These are phyloP conservation scores for Athalia cordata DNA, from an alignment of 2,888 invertebrate genomes.

Conservation along the genomic window DNA sequence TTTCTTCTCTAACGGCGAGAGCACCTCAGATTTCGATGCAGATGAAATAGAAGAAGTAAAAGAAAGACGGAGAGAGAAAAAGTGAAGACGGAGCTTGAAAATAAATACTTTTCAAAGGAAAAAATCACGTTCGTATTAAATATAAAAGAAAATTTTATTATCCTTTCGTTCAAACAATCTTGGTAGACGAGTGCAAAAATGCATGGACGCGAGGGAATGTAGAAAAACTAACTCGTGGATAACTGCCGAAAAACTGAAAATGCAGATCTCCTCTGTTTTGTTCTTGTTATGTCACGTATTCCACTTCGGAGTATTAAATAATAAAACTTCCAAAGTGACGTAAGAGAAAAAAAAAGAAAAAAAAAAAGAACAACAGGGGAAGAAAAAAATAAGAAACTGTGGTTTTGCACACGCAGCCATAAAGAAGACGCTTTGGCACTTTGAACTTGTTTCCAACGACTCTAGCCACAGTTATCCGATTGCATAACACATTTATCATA, in stretches of 20 bases:
- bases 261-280: too few relatives aligned
- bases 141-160: too few relatives aligned
- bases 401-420: neutral
- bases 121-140: too few relatives aligned
- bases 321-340: slow-evolving; percentile 17
- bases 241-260: neutral
- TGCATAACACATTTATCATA: slow-evolving; percentile 37
- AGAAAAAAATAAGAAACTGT: neutral
- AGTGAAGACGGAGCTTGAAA: too few relatives aligned
- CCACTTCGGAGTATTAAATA: slow-evolving; percentile 2
- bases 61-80: too few relatives aligned
- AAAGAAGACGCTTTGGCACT: slow-evolving; percentile 35
- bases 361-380: neutral
- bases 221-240: neutral
- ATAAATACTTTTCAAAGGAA: too few relatives aligned
- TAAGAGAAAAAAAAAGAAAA: neutral
- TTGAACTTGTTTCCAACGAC: slow-evolving; percentile 30
- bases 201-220: too few relatives aligned
- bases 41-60: too few relatives aligned
- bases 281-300: neutral
- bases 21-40: too few relatives aligned
- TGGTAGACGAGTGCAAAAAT: neutral
- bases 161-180: too few relatives aligned
- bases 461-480: slow-evolving; percentile 35
- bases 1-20: too few relatives aligned